These are phyloP conservation scores for Tetranychus truncatus DNA, from an alignment of 2,888 invertebrate genomes.

Conservation along the genomic window DNA sequence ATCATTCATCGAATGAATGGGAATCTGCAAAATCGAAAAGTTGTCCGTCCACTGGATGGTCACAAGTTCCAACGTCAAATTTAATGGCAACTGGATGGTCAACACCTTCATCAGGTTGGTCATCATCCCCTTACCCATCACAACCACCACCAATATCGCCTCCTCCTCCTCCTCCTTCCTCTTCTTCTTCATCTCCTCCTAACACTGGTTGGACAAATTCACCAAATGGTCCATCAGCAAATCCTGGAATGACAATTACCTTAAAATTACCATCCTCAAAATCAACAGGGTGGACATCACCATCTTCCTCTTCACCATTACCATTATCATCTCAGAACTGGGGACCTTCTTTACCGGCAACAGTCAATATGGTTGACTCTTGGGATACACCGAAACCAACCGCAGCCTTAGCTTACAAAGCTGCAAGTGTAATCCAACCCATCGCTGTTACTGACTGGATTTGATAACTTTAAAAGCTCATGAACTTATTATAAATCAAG, in stretches of 20 bases:
- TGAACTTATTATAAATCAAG: no score
- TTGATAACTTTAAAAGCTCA: no score
- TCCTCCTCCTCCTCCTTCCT: not conserved
- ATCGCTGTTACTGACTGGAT: no score
- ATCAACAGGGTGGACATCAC: not conserved
- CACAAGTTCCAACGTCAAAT: not conserved
- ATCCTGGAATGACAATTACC: no score
- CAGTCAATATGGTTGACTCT: not conserved
- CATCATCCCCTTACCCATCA: not conserved
- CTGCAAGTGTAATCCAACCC: no score
- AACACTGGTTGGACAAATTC: not conserved
- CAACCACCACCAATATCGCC: not conserved
- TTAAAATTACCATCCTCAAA: no score
- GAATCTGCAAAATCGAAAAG: not conserved
- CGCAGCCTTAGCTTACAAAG: no score
- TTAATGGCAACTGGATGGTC: not conserved
- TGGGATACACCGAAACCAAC: not conserved
- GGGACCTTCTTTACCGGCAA: not conserved
- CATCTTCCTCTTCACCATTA: not conserved
- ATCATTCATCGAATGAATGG: not conserved
- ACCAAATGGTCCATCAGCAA: no score
- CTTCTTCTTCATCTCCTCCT: not conserved
- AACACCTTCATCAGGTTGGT: not conserved
- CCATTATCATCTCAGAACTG: not conserved
- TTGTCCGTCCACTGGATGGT: not conserved